Evolutionary conservation across 2,113 vertebrate species (phyloP).

Genomic region (Sterrhoptilus dennistouni): DNA sequence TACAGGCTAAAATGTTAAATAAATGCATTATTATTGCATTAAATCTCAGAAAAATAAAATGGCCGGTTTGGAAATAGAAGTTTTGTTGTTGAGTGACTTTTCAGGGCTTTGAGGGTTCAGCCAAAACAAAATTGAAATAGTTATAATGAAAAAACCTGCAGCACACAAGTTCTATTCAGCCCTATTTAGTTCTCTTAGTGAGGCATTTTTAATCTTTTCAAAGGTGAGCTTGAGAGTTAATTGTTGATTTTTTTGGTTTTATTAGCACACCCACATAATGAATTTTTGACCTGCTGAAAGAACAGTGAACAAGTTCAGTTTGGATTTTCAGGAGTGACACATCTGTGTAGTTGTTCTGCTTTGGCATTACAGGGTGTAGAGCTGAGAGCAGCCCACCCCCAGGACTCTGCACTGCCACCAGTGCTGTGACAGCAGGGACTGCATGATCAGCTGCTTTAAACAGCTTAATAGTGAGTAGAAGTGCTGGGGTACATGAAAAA

Average conservation of each 20-base stretch:
- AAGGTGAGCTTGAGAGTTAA: background rate
- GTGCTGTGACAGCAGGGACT: background rate
- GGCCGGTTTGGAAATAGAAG: background rate
- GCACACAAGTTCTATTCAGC: background rate
- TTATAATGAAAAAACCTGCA: background rate
- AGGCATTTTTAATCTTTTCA: background rate
- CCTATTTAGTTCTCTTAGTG: background rate
- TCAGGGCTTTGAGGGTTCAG: background rate
- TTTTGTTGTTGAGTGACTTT: background rate
- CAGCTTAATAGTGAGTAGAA: background rate
- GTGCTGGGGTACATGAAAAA: background rate
- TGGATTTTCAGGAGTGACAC: background rate
- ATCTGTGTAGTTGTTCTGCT: background rate
- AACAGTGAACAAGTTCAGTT: background rate
- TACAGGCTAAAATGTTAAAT: background rate
- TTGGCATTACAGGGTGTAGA: background rate
- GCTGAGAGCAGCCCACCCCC: constrained; percentile 34
- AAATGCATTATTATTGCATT: background rate
- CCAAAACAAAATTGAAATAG: background rate
- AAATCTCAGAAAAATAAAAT: background rate
- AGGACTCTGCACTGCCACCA: background rate
- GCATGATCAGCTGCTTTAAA: constrained; percentile 13
- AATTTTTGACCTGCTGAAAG: background rate
- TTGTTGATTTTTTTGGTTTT: background rate
- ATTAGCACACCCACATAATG: background rate